Evolutionary conservation across 2,113 vertebrate species (phyloP).

Genomic region (Bos javanicus): DNA sequence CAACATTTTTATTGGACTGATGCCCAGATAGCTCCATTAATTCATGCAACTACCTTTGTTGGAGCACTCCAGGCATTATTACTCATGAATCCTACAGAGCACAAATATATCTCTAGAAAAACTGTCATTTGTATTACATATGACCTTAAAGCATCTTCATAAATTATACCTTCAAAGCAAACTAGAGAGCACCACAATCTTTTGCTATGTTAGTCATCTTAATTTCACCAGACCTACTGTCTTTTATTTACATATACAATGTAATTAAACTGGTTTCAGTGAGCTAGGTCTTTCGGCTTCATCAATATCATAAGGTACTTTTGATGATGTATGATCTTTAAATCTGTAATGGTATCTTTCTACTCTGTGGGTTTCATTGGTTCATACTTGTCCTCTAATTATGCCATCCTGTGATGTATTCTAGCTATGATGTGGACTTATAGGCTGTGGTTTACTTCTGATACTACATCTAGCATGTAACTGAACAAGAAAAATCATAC

Average conservation of each 20-base stretch:
- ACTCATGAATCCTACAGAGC: constrained; percentile 30
- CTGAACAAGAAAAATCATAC: not conserved
- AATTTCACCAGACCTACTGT: not conserved
- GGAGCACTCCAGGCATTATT: constrained; percentile 57
- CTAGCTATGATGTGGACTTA: not conserved
- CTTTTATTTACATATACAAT: not conserved
- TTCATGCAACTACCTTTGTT: constrained; percentile 65
- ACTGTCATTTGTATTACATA: constrained; percentile 40
- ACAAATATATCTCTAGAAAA: constrained; percentile 43
- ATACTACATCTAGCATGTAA: not conserved
- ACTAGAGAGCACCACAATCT: not conserved
- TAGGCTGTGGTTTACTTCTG: not conserved
- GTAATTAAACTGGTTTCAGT: not conserved
- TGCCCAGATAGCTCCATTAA: constrained; percentile 59
- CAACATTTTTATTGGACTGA: constrained; percentile 63
- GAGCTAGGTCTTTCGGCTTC: not conserved
- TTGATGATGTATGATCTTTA: not conserved
- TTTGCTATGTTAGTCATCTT: not conserved
- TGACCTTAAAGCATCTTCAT: constrained; percentile 35
- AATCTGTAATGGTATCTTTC: not conserved
- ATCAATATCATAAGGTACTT: not conserved
- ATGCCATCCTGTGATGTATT: not conserved
- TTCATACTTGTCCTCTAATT: not conserved
- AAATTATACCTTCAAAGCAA: constrained; percentile 29
- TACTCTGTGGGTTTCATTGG: not conserved